phyloP scores from a whole-genome alignment of 2,888 invertebrate species.

The Barypeithes pellucidus region DNA sequence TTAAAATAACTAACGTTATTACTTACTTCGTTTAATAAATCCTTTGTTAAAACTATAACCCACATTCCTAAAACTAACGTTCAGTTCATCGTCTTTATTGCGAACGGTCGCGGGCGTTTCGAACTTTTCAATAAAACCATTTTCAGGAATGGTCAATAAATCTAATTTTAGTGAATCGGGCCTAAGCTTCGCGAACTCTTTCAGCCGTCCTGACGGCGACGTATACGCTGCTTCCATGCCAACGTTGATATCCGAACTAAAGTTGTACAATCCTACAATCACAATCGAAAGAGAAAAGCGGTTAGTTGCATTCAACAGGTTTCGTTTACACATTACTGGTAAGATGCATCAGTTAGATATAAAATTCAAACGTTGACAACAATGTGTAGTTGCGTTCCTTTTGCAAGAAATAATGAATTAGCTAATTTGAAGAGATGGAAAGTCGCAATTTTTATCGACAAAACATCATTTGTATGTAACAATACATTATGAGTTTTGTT shows the following conservation, averaged over 20 bases:
- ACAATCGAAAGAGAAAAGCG: slow-evolving; percentile 7
- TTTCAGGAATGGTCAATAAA: slow-evolving; percentile 64
- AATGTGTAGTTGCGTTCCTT: too few species aligned
- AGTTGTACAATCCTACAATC: too few species aligned
- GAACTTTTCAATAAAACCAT: slow-evolving; percentile 59
- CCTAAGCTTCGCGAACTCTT: slow-evolving; percentile 47
- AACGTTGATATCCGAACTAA: slow-evolving; percentile 23
- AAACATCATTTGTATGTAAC: too few species aligned
- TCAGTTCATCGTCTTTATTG: slow-evolving; percentile 66
- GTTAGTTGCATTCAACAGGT: background rate
- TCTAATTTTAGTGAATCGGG: slow-evolving; percentile 67
- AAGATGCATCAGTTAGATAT: too few species aligned
- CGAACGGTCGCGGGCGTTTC: slow-evolving; percentile 21
- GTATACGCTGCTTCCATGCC: slow-evolving; percentile 36
- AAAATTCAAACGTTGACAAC: too few species aligned
- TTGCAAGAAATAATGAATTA: too few species aligned
- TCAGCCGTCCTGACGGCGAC: slow-evolving; percentile 28
- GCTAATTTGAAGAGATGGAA: too few species aligned
- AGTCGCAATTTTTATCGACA: too few species aligned
- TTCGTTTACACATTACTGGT: slow-evolving; percentile 7
- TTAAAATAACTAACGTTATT: background rate
- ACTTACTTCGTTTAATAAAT: slow-evolving; percentile 74
- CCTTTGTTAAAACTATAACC: slow-evolving; percentile 78
- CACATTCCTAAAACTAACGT: slow-evolving; percentile 80
- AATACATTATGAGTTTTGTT: too few species aligned